These are phyloP conservation scores for Tonatia bakeri DNA, from an alignment of 2,113 vertebrate species.

Conservation along the genomic window DNA sequence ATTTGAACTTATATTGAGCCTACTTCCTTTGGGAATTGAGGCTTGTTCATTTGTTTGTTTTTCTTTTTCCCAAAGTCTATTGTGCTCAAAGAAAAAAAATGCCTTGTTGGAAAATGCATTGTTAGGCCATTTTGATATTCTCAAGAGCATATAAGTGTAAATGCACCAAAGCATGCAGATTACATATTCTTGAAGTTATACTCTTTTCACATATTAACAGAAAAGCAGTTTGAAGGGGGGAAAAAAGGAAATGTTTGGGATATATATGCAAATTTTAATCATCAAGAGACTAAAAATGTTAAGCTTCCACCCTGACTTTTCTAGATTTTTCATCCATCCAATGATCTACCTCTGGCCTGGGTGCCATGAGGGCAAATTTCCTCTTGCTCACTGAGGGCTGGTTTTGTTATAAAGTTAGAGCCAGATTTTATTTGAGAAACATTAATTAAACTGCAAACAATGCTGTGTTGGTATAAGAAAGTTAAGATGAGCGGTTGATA, in stretches of 20 bases:
- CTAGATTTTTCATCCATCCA: neutral
- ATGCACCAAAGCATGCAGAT: conserved; percentile 67
- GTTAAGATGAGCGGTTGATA: neutral
- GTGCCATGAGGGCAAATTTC: neutral
- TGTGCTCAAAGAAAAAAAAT: neutral
- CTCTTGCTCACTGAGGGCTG: neutral
- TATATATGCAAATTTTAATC: conserved; percentile 24
- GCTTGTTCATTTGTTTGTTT: neutral
- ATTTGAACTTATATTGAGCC: conserved; percentile 1
- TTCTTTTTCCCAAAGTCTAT: too few species aligned
- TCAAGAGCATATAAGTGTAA: conserved; percentile 60
- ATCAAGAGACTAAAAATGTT: neutral
- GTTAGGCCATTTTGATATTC: conserved; percentile 44
- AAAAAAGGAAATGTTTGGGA: neutral
- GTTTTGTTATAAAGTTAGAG: conserved; percentile 3
- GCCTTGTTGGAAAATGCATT: neutral
- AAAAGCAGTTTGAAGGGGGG: conserved; percentile 24
- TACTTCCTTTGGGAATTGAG: neutral
- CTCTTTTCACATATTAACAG: conserved; percentile 67
- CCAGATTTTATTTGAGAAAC: neutral
- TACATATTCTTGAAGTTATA: conserved; percentile 53
- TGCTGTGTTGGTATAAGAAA: neutral
- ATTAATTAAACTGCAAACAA: conserved; percentile 28
- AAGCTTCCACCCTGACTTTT: neutral
- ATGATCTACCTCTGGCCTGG: neutral